phyloP scores from a whole-genome alignment of 1,140 invertebrate genomes.

The Heliconius hewitsoni region DNA sequence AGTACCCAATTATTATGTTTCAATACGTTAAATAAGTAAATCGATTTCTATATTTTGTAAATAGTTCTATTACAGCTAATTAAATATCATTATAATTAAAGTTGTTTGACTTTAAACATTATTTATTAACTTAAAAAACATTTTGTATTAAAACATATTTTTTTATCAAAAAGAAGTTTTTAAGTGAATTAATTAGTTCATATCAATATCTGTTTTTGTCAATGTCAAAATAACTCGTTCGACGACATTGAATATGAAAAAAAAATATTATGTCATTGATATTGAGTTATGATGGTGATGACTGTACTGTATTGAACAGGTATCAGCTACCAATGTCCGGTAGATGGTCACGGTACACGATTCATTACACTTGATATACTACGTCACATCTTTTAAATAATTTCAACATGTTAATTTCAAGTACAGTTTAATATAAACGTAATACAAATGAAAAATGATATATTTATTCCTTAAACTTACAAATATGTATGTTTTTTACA shows the following conservation, averaged over 20 bases:
- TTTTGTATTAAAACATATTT: too few species aligned
- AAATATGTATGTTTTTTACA: not conserved
- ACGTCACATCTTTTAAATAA: conserved; percentile 12
- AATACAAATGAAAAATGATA: not conserved
- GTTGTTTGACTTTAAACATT: too few species aligned
- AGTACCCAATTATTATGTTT: conserved; percentile 27
- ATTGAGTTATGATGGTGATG: not conserved
- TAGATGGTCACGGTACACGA: conserved; percentile 55
- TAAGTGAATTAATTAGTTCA: not conserved
- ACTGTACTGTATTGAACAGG: not conserved
- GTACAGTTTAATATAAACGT: not conserved
- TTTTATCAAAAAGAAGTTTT: too few species aligned
- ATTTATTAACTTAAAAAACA: too few species aligned
- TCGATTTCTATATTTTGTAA: not conserved
- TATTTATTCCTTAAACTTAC: not conserved
- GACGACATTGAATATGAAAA: not conserved
- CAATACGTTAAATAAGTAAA: conserved; percentile 15
- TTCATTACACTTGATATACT: conserved; percentile 49
- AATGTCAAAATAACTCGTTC: not conserved
- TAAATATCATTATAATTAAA: not conserved
- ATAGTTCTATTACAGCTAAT: not conserved
- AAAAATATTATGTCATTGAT: not conserved
- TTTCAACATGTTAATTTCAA: not conserved
- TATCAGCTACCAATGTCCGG: conserved; percentile 38
- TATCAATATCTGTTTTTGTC: not conserved